Evolutionary conservation across 2,888 invertebrate genomes (phyloP).

Genomic region (Chloroclysta siterata): DNA sequence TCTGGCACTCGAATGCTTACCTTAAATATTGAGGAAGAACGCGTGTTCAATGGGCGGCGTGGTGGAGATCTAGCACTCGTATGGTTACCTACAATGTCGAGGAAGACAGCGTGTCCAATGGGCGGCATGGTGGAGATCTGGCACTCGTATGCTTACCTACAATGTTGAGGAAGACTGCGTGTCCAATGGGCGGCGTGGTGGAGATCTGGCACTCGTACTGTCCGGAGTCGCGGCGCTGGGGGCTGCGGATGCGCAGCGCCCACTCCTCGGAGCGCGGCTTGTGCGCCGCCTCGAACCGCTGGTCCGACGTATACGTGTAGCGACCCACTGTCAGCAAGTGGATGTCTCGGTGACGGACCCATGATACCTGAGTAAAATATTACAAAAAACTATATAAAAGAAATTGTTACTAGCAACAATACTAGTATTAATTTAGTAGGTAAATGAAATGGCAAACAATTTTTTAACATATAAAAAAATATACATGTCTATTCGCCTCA

Average conservation of each 20-base stretch:
- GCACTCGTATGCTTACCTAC: constrained; percentile 93
- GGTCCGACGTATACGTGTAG: constrained; percentile 94
- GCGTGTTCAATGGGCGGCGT: constrained; percentile 86
- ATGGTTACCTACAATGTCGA: constrained; percentile 88
- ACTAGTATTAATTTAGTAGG: too few species aligned
- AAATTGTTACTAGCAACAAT: too few species aligned
- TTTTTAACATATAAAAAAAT: too few species aligned
- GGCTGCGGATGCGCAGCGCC: constrained; percentile 87
- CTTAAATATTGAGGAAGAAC: constrained; percentile 3
- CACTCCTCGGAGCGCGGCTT: constrained; percentile 95
- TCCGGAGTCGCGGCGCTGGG: constrained; percentile 93
- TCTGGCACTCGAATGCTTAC: too few species aligned
- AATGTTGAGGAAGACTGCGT: constrained; percentile 91
- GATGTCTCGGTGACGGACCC: constrained; percentile 96
- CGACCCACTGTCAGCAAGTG: constrained; percentile 95
- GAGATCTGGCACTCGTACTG: constrained; percentile 97
- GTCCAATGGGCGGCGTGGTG: constrained; percentile 94
- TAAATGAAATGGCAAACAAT: too few species aligned
- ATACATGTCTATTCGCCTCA: too few species aligned
- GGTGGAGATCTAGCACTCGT: constrained; percentile 93
- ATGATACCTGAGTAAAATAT: constrained; percentile 89
- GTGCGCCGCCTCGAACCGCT: constrained; percentile 92
- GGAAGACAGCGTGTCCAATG: constrained; percentile 91
- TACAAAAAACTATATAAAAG: neutral
- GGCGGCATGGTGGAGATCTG: constrained; percentile 96